phyloP scores from a whole-genome alignment of 2,113 vertebrate genomes.

The Eira barbara region DNA sequence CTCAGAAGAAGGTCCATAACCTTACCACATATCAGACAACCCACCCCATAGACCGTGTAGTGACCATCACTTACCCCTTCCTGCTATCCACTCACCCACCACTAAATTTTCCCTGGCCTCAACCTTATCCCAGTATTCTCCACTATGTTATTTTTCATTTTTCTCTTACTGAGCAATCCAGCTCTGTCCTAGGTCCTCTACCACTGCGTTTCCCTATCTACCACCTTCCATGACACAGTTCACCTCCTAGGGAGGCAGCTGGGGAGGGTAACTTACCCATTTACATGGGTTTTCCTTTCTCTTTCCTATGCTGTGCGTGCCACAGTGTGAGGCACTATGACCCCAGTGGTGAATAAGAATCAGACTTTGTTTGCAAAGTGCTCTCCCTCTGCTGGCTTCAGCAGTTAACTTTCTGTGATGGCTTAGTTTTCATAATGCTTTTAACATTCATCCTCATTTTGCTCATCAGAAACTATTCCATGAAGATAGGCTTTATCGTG shows the following conservation, averaged over 20 bases:
- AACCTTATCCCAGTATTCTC: neutral
- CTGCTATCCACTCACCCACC: neutral
- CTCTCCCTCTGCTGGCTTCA: neutral
- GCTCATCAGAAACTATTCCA: neutral
- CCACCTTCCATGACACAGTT: neutral
- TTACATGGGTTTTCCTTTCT: neutral
- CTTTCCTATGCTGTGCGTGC: rapidly evolving
- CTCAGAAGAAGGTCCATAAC: neutral
- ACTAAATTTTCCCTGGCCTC: neutral
- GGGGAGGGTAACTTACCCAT: neutral
- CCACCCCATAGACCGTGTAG: neutral
- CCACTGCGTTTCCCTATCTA: neutral
- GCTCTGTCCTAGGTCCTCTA: neutral
- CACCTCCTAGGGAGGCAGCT: neutral
- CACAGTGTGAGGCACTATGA: neutral
- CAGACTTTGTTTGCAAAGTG: neutral
- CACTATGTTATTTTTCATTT: neutral
- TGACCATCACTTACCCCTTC: neutral
- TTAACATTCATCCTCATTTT: neutral
- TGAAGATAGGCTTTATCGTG: neutral
- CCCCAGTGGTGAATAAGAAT: neutral
- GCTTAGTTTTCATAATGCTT: neutral
- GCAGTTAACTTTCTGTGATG: neutral
- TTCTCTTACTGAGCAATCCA: neutral
- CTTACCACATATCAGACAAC: neutral